Evolutionary conservation across 92 coral and sea anemone genomes (phyloP).

Genomic region (Anthopleura xanthogrammica): DNA sequence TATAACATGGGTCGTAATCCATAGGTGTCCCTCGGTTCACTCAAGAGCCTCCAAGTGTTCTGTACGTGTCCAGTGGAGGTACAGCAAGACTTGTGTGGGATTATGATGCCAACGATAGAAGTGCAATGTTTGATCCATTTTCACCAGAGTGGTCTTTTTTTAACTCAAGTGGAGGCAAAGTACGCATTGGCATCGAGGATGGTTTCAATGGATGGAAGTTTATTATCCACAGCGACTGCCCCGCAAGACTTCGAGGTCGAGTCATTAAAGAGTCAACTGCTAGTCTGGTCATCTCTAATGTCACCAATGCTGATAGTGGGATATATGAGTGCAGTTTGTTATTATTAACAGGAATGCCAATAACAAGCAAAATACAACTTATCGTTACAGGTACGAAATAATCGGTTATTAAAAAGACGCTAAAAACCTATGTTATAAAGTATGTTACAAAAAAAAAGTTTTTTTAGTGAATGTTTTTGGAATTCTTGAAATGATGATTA

Average conservation of each 20-base stretch:
- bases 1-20: too few species aligned
- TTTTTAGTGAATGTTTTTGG: too few species aligned
- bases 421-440: too few species aligned
- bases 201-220: constrained; percentile 3
- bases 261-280: background rate
- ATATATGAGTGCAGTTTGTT: background rate
- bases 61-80: background rate
- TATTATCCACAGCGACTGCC: background rate
- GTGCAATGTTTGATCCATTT: background rate
- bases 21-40: background rate
- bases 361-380: too few species aligned
- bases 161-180: background rate
- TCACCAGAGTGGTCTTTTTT: background rate
- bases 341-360: too few species aligned
- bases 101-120: background rate
- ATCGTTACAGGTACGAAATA: background rate
- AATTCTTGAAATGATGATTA: too few species aligned
- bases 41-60: background rate
- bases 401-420: too few species aligned
- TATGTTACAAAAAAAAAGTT: too few species aligned
- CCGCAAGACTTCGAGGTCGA: background rate
- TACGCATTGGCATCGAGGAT: background rate
- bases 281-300: constrained; percentile 3
- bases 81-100: constrained; percentile 4
- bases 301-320: background rate